These are phyloP conservation scores for Okapia johnstoni DNA, from an alignment of 2,113 vertebrate species.

Conservation along the genomic window DNA sequence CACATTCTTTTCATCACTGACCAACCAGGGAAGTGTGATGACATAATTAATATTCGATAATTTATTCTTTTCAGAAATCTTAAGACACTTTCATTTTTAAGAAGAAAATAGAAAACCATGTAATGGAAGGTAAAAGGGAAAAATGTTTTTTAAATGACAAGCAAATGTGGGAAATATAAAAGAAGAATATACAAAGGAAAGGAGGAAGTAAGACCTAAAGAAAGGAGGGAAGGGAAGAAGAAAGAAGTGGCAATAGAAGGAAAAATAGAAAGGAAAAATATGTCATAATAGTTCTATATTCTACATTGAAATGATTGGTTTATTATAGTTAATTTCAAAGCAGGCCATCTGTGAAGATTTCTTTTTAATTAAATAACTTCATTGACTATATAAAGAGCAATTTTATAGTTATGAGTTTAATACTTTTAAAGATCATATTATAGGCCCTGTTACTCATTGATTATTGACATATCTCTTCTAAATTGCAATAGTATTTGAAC, in stretches of 20 bases:
- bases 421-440: not conserved
- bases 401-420: not conserved
- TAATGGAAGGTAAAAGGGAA: not conserved
- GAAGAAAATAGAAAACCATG: not conserved
- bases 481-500: not conserved
- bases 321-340: not conserved
- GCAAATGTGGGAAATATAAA: not conserved
- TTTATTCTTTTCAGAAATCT: not conserved
- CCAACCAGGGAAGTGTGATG: not conserved
- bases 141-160: not conserved
- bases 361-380: not conserved
- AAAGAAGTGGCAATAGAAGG: not conserved
- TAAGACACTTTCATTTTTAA: not conserved
- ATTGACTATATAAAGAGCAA: not conserved
- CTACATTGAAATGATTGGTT: not conserved
- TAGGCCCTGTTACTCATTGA: not conserved
- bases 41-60: not conserved
- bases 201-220: not conserved
- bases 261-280: not conserved
- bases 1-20: not conserved
- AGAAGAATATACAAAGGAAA: not conserved
- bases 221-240: not conserved
- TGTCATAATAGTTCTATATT: not conserved
- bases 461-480: not conserved
- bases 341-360: not conserved